Evolutionary conservation across 2,888 invertebrate genomes (phyloP), one percentile per base, ranked within the genome.

Genomic region (Monopis laevigella): DNA sequence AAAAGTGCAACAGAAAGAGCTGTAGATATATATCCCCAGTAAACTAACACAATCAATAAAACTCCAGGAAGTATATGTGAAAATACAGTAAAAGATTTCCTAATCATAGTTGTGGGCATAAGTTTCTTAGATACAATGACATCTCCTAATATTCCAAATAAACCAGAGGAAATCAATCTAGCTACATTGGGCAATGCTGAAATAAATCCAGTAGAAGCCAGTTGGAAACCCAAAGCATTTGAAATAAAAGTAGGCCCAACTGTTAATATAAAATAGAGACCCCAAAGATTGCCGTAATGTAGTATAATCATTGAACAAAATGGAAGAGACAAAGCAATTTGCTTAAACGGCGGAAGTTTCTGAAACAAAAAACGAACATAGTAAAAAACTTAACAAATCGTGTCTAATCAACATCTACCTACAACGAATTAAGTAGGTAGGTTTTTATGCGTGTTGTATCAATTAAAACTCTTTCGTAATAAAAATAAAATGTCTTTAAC

Each of bases 261-360:
- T 1, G 89, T 90, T 67, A 90, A 84, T 38, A 90, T 82, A 57
- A 91, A 89, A 62, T 88, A 89, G 18, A 91, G 60, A 1, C 91
- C 88, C 86, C 90, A 91, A 44, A 89, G 68, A 55, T 88, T 91
- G 27, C 91, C 91, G 52, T 87, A 90, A 52, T 91, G 91, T 16
- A 89, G 70, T 1, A 87, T 51, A 7, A 82, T 51, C 54, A 91
- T 74, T 0, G 88, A 85, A 65, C 87, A 73, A 61, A 90, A 90
- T 11, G 90, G 90, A 35, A 88, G 48, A 0, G 90, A 90, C 1
- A 82, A 61, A 11, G 85, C 46, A 26, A 91, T 86, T 19, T 73
- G 67, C 51, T 68, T 81, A 50, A 88, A 82, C 1, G 91, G 91
- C 1, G 88, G 88, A 35, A 86, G 70, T 43, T 83, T 69, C 84